Conservation (phyloP, 2,888 invertebrate species). For the Thalpophila matura region DNA sequence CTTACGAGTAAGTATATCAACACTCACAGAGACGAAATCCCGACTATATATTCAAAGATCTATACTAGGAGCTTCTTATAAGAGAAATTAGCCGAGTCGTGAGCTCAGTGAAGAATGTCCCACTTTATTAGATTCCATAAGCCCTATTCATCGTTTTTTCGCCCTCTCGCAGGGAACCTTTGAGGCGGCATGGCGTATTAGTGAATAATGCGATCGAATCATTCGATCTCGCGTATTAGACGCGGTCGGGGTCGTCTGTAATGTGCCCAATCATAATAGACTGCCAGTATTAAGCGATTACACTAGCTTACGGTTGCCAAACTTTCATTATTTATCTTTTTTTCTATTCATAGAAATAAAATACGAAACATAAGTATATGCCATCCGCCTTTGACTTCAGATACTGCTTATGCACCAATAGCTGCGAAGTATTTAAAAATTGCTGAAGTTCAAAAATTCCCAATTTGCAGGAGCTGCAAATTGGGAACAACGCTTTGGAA, state of each 20-base stretch:
- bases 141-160: constrained; percentile 88
- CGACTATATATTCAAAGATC: constrained; percentile 41
- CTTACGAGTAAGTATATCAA: no score
- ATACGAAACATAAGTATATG: no score
- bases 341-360: background rate
- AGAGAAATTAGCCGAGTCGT: constrained; percentile 79
- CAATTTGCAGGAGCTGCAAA: background rate
- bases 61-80: constrained; percentile 42
- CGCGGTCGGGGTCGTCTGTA: constrained; percentile 75
- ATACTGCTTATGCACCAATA: background rate
- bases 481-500: constrained; percentile 10
- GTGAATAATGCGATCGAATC: constrained; percentile 87
- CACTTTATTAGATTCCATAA: constrained; percentile 90
- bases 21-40: constrained; percentile 31
- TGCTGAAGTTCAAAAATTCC: background rate
- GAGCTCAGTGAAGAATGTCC: constrained; percentile 82
- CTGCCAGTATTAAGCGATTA: constrained; percentile 84
- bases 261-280: constrained; percentile 86
- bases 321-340: constrained; percentile 58
- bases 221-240: constrained; percentile 86
- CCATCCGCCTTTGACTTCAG: no score
- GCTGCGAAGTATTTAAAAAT: background rate
- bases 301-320: constrained; percentile 70
- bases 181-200: constrained; percentile 84
- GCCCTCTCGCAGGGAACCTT: constrained; percentile 82